Conservation (phyloP, 2,888 invertebrate genomes). For the Heteropelma amictum region DNA sequence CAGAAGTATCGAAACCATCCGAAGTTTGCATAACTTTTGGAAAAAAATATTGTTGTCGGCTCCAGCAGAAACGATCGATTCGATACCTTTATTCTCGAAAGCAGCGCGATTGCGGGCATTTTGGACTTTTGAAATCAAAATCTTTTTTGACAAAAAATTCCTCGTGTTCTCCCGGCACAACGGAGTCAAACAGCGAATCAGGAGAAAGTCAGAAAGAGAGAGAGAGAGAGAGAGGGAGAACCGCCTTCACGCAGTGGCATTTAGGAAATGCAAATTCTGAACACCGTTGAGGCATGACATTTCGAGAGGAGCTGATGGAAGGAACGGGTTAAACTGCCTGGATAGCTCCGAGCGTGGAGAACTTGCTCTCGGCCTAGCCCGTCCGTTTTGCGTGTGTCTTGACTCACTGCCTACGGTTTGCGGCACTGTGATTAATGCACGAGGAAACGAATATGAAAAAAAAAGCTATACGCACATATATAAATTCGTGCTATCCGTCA, state of each 20-base stretch:
- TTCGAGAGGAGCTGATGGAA: slow-evolving; percentile 55
- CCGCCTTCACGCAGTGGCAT: slow-evolving; percentile 66
- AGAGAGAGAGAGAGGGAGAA: slow-evolving; percentile 13
- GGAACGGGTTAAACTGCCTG: slow-evolving; percentile 27
- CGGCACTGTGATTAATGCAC: neutral
- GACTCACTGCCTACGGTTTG: neutral
- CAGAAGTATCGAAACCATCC: no score
- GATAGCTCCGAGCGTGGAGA: slow-evolving; percentile 14
- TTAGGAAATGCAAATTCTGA: slow-evolving; percentile 68
- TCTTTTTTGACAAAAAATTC: no score
- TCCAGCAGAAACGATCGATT: no score
- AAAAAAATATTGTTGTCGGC: no score
- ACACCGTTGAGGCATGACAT: slow-evolving; percentile 62
- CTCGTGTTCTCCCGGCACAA: no score
- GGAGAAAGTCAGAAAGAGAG: slow-evolving; percentile 10
- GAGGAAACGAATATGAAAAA: neutral
- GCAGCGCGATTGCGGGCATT: no score
- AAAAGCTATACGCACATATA: neutral
- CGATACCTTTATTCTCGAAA: no score
- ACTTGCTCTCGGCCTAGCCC: slow-evolving; percentile 16
- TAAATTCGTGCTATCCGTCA: neutral
- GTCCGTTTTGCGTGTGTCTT: slow-evolving; percentile 8
- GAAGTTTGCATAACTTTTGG: no score
- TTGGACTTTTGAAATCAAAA: no score
- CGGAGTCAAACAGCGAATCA: neutral